phyloP scores from a whole-genome alignment of 2,888 invertebrate genomes.

The Agrochola litura region DNA sequence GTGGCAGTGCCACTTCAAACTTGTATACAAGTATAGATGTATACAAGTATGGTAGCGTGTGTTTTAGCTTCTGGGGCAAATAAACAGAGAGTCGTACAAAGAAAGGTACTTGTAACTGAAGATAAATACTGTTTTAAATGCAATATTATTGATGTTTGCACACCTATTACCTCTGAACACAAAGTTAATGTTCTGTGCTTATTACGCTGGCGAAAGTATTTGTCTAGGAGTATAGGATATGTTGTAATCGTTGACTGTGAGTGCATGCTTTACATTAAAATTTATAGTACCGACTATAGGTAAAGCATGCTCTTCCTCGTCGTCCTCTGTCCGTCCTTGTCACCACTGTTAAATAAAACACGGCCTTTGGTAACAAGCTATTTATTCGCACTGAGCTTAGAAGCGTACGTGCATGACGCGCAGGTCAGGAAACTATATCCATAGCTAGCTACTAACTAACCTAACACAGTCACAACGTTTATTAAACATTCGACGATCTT shows the following conservation, averaged over 20 bases:
- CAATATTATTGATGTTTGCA: slow-evolving; percentile 5
- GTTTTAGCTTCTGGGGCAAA: slow-evolving; percentile 32
- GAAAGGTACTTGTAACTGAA: slow-evolving; percentile 27
- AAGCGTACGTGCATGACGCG: too few relatives aligned
- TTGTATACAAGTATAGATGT: slow-evolving; percentile 8
- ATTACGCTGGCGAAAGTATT: not conserved
- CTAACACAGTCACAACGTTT: not conserved
- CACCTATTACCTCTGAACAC: not conserved
- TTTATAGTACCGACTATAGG: not conserved
- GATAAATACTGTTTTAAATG: slow-evolving; percentile 29
- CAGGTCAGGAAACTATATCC: too few relatives aligned
- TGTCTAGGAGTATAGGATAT: not conserved
- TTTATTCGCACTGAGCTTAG: too few relatives aligned
- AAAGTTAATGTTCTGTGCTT: not conserved
- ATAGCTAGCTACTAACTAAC: too few relatives aligned
- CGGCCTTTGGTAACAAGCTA: too few relatives aligned
- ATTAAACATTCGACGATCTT: not conserved
- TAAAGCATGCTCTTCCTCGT: too few relatives aligned
- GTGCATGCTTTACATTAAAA: not conserved
- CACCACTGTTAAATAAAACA: too few relatives aligned
- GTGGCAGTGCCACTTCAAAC: slow-evolving; percentile 23
- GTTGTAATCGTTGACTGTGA: not conserved
- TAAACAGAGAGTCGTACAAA: slow-evolving; percentile 35
- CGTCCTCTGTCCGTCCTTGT: too few relatives aligned
- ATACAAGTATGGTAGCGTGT: slow-evolving; percentile 14